Evolutionary conservation across 2,888 invertebrate species (phyloP).

Genomic region (Cynaeus angustus): DNA sequence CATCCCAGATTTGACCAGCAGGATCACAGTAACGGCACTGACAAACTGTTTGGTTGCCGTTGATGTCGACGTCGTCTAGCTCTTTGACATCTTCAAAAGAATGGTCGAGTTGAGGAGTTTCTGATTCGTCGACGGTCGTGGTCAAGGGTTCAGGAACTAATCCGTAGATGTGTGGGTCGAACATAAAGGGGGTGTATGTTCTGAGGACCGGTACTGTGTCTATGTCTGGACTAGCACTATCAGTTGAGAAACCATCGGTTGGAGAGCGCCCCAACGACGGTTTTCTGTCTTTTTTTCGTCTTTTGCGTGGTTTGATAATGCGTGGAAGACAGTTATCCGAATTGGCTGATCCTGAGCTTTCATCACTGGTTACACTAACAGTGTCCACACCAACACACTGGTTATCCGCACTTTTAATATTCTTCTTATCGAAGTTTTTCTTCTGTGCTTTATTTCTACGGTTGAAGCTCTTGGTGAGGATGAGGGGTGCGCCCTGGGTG

Average conservation of each 20-base stretch:
- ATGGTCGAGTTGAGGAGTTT: conserved; percentile 69
- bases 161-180: conserved; percentile 42
- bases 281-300: conserved; percentile 92
- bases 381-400: conserved; percentile 73
- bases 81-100: conserved; percentile 70
- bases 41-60: conserved; percentile 73
- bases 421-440: conserved; percentile 27
- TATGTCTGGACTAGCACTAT: conserved; percentile 66
- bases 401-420: conserved; percentile 1
- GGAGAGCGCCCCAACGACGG: conserved; percentile 72
- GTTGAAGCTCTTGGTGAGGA: conserved; percentile 79
- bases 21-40: conserved; percentile 87
- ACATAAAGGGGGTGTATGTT: conserved; percentile 37
- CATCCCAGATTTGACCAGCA: conserved; percentile 84
- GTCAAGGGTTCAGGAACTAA: conserved; percentile 43
- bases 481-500: conserved; percentile 89
- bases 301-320: conserved; percentile 91
- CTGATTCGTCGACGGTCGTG: conserved; percentile 57
- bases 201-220: conserved; percentile 25
- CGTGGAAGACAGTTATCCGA: conserved; percentile 88
- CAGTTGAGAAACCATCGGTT: conserved; percentile 65
- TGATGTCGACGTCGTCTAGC: conserved; percentile 66
- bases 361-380: conserved; percentile 84
- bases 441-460: conserved; percentile 65
- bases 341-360: conserved; percentile 79